These are phyloP conservation scores for Oxytorus armatus DNA, from an alignment of 2,888 invertebrate genomes.

Conservation along the genomic window DNA sequence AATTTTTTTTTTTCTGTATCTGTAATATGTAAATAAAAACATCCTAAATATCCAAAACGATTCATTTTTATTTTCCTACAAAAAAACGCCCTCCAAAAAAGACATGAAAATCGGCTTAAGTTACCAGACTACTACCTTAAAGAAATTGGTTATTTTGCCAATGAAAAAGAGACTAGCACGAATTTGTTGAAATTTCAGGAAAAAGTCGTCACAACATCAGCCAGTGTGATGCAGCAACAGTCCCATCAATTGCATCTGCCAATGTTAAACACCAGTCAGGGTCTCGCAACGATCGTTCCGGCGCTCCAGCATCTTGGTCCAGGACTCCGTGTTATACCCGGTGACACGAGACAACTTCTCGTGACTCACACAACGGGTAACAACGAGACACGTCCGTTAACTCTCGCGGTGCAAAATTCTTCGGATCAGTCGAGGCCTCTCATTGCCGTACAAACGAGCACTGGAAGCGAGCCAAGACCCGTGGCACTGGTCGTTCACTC, in stretches of 20 bases:
- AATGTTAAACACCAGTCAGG: constrained; percentile 82
- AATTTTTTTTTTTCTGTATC: too few species aligned
- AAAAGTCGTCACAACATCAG: constrained; percentile 78
- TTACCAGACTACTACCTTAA: too few species aligned
- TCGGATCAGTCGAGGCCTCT: constrained; percentile 79
- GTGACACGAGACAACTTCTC: constrained; percentile 81
- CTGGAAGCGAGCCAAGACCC: constrained; percentile 81
- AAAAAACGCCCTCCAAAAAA: too few species aligned
- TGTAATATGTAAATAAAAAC: too few species aligned
- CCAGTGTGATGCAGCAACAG: constrained; percentile 76
- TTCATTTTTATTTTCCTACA: too few species aligned
- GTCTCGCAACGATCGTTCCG: constrained; percentile 82
- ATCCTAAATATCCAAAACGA: too few species aligned
- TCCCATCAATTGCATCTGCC: constrained; percentile 82
- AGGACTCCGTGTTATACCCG: constrained; percentile 81
- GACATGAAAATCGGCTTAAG: too few species aligned
- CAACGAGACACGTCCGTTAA: constrained; percentile 80
- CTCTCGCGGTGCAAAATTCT: constrained; percentile 78
- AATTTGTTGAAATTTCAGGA: constrained; percentile 70
- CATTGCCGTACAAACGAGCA: constrained; percentile 81
- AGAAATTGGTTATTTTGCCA: neutral
- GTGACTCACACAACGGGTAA: constrained; percentile 80
- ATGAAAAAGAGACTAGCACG: neutral
- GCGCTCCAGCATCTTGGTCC: constrained; percentile 82
- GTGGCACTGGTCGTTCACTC: constrained; percentile 83